Base-by-base conservation (phyloP, 2,888 invertebrate genomes). In the Drosophila aldrichi region DNA sequence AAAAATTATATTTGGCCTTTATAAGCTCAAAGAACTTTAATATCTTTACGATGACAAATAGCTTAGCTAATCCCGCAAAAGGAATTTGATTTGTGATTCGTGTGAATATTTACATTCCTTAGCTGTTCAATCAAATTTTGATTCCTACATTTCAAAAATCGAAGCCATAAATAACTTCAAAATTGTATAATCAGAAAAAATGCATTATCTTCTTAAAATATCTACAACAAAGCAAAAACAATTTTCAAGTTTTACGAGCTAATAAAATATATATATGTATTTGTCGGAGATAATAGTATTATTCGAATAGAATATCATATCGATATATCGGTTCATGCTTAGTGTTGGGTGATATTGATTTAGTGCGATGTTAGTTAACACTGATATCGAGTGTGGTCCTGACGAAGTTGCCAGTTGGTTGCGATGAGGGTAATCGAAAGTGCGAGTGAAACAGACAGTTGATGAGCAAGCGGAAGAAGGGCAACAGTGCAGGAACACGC, bases 231-330 rank as follows among this genome's bases (percentile, higher is more conserved):
- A 48, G 29, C 48, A 29, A 48, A 48, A 29, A 48, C 29, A 29
- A 48, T 29, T 29, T 48, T 48, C 46, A n/a, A 32, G 48, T 48
- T 48, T 49, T 49, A 32, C 18, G 48, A 32, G 48, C 32, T 18
- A 10, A 49, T 29, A 48, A 48, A 29, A 29, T 29, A 46, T 22
- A 2, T 22, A 46, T 46, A 25, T n/a, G n/a, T n/a, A n/a, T n/a
- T n/a, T n/a, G n/a, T n/a, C n/a, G n/a, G n/a, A n/a, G n/a, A n/a
- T n/a, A n/a, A n/a, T n/a, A n/a, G n/a, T n/a, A n/a, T n/a, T n/a
- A n/a, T n/a, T n/a, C n/a, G n/a, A n/a, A n/a, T n/a, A n/a, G n/a
- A n/a, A n/a, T n/a, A n/a, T n/a, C n/a, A n/a, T n/a, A n/a, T n/a
- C n/a, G n/a, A n/a, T n/a, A n/a, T n/a, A n/a, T n/a, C n/a, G n/a